phyloP scores from a whole-genome alignment of 2,797 vertebrate species.

The Benthosema pterotum region DNA sequence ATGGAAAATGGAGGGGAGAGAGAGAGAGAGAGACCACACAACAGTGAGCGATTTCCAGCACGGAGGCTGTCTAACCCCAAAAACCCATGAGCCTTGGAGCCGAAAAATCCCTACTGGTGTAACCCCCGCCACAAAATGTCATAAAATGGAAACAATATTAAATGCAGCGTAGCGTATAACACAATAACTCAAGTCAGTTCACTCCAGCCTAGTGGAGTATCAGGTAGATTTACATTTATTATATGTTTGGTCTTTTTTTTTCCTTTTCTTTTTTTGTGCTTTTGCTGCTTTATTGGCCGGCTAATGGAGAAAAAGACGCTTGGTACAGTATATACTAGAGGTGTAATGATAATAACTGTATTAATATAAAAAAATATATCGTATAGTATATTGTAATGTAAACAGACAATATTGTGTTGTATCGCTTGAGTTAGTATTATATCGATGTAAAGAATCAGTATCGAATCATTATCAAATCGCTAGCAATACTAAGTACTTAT shows the following conservation, averaged over 20 bases:
- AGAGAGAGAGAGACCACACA: conserved; percentile 65
- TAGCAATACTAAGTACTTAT: too few species aligned
- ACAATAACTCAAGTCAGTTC: conserved; percentile 28
- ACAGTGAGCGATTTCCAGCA: conserved; percentile 69
- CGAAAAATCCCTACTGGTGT: conserved; percentile 36
- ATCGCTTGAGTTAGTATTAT: too few species aligned
- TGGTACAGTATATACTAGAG: too few species aligned
- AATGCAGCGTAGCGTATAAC: conserved; percentile 24
- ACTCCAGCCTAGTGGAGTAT: conserved; percentile 6
- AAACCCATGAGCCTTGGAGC: conserved; percentile 44
- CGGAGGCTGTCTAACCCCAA: conserved; percentile 42
- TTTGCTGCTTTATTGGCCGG: too few species aligned
- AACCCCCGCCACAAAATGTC: conserved; percentile 6
- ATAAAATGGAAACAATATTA: conserved; percentile 31
- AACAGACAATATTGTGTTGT: too few species aligned
- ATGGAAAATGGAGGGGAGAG: conserved; percentile 63
- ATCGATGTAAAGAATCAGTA: too few species aligned
- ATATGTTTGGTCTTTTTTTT: too few species aligned
- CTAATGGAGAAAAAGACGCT: background rate
- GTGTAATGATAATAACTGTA: too few species aligned
- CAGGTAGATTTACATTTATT: background rate
- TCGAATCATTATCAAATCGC: too few species aligned
- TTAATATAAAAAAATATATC: too few species aligned
- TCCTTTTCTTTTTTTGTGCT: too few species aligned
- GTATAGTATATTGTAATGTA: too few species aligned